A percentile compares a stretch with the other conserved stretches of the same genome.
phyloP scores from a whole-genome alignment of 2,888 invertebrate species.

The Monoplex corrugatus region DNA sequence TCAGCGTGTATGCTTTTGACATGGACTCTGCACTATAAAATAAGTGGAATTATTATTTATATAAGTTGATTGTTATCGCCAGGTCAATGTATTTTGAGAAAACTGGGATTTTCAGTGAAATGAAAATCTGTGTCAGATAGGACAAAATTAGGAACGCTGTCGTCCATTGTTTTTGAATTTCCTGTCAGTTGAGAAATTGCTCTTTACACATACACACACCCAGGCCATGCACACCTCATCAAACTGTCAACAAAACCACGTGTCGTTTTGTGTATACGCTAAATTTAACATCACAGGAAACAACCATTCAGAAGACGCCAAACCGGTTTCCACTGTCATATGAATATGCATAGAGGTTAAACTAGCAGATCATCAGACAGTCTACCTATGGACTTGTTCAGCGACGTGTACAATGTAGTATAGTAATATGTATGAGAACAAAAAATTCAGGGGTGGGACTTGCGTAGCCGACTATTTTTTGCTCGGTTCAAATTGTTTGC shows the following conservation, averaged over 20 bases:
- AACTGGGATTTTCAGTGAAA: no score
- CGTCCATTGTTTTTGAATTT: no score
- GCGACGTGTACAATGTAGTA: neutral
- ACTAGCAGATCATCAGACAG: neutral
- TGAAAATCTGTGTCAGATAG: neutral
- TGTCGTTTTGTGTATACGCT: neutral
- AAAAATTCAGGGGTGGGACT: neutral
- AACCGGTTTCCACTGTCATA: constrained; percentile 20
- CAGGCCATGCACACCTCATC: neutral
- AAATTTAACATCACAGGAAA: neutral
- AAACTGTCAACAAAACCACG: constrained; percentile 26
- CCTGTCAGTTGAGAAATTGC: neutral
- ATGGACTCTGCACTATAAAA: no score
- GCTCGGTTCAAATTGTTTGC: neutral
- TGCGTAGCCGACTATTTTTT: neutral
- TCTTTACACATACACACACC: neutral
- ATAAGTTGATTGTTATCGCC: no score
- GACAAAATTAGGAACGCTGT: no score
- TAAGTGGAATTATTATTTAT: no score
- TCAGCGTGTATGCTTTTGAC: no score
- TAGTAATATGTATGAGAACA: neutral
- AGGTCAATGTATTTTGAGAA: no score
- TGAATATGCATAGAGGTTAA: neutral
- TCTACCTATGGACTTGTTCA: neutral
- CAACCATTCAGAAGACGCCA: constrained; percentile 34